Percentiles rank a stretch among this genome's conserved stretches.
Conservation (phyloP, 2,888 invertebrate genomes). For the Drosophila nr. perissopoda region DNA sequence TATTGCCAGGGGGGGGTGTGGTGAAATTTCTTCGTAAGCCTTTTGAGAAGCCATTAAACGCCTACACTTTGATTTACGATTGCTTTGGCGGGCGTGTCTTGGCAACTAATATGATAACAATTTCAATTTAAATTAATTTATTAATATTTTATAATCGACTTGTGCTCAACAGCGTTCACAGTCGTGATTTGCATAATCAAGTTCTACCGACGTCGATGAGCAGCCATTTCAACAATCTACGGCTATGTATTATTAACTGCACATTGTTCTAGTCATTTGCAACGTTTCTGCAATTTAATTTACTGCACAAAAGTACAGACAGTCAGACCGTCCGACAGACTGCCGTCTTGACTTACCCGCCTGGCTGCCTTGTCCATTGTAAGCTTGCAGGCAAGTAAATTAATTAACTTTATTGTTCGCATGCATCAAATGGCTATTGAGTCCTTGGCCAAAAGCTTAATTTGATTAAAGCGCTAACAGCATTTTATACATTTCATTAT, state of each 20-base stretch:
- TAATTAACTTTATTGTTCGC: constrained; percentile 73
- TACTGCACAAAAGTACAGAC: constrained; percentile 39
- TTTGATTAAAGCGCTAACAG: constrained; percentile 68
- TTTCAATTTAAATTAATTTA: constrained; percentile 70
- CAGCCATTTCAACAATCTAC: constrained; percentile 35
- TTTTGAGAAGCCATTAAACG: constrained; percentile 35
- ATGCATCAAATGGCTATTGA: constrained; percentile 22
- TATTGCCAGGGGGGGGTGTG: background rate
- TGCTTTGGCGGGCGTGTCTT: background rate
- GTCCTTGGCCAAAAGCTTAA: constrained; percentile 40
- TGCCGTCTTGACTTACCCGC: background rate
- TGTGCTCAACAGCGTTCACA: constrained; percentile 21
- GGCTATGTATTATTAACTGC: constrained; percentile 57
- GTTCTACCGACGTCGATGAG: constrained; percentile 42
- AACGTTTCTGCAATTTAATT: constrained; percentile 64
- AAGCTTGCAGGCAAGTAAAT: constrained; percentile 45
- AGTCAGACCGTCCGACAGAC: background rate
- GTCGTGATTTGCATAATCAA: constrained; percentile 74
- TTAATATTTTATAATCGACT: constrained; percentile 78
- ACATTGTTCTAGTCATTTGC: constrained; percentile 43
- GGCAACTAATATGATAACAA: constrained; percentile 38
- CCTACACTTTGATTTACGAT: constrained; percentile 32
- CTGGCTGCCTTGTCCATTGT: constrained; percentile 25
- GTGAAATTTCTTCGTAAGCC: constrained; percentile 7
- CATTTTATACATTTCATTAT: constrained; percentile 51